A percentile compares a stretch with the other conserved stretches of the same genome.
phyloP scores from a whole-genome alignment of 2,113 vertebrate genomes.

The Chaetodon trifascialis region DNA sequence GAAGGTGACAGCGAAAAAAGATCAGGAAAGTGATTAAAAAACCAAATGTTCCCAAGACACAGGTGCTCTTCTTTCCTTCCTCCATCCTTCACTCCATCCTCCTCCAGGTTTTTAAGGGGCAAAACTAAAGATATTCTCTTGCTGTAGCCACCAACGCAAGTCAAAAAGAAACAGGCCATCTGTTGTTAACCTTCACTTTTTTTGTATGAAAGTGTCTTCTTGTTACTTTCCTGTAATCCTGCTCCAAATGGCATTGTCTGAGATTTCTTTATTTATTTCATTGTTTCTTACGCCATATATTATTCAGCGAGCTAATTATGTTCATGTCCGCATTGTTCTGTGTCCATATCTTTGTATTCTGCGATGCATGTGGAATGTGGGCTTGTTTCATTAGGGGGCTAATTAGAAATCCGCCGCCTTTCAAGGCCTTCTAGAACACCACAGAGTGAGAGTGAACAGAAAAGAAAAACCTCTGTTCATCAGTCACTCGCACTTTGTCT shows the following conservation, averaged over 20 bases:
- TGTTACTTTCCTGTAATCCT: background rate
- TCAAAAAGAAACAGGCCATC: conserved; percentile 29
- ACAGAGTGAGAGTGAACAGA: conserved; percentile 31
- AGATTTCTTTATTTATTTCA: background rate
- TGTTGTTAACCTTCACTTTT: conserved; percentile 17
- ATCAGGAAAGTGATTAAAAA: conserved; percentile 61
- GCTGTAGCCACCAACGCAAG: background rate
- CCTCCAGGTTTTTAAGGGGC: background rate
- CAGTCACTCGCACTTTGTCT: conserved; percentile 53
- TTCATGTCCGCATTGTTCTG: conserved; percentile 57
- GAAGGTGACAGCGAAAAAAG: conserved; percentile 35
- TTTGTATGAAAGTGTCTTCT: background rate
- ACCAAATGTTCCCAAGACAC: conserved; percentile 53
- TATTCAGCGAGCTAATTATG: conserved; percentile 54
- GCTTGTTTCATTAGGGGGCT: conserved; percentile 58
- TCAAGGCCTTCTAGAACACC: conserved; percentile 44
- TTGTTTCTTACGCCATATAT: background rate
- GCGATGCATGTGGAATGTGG: conserved; percentile 41
- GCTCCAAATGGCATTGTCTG: conserved; percentile 7
- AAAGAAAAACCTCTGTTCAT: conserved; percentile 43
- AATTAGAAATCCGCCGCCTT: conserved; percentile 66
- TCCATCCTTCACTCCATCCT: conserved; percentile 29
- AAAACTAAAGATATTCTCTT: conserved; percentile 11
- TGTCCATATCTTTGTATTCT: conserved; percentile 38
- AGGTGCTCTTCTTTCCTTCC: conserved; percentile 43